Percentiles rank a stretch among this genome's conserved stretches.
These are phyloP conservation scores for Anniella stebbinsi DNA, from an alignment of 2,797 vertebrate species.

Conservation along the genomic window DNA sequence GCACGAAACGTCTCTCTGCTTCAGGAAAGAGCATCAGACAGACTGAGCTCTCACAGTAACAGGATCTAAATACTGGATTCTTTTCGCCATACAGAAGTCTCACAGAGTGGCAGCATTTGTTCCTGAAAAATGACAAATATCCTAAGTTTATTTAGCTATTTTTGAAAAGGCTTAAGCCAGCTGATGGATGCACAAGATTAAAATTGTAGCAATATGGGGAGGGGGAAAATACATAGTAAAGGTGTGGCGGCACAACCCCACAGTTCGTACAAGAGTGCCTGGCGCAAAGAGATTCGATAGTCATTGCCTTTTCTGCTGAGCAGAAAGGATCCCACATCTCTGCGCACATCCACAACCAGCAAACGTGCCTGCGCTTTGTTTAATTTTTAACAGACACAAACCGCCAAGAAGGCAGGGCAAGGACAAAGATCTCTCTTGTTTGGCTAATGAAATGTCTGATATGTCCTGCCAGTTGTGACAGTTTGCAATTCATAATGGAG, in stretches of 20 bases:
- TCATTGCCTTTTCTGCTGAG: slow-evolving; percentile 15
- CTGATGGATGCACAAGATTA: slow-evolving; percentile 36
- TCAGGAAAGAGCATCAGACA: slow-evolving; percentile 33
- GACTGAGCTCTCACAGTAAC: neutral
- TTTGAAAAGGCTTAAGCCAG: slow-evolving; percentile 25
- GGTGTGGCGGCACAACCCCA: neutral
- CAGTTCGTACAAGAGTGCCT: slow-evolving; percentile 39
- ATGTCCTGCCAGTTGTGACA: slow-evolving; percentile 10
- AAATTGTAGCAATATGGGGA: slow-evolving; percentile 23
- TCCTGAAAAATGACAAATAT: slow-evolving; percentile 45
- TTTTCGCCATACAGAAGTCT: slow-evolving; percentile 41
- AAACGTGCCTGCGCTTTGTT: neutral
- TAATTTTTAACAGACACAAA: slow-evolving; percentile 5
- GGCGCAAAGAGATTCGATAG: slow-evolving; percentile 23
- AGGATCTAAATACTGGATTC: slow-evolving; percentile 49
- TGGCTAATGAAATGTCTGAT: neutral
- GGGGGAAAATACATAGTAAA: neutral
- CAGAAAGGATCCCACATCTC: slow-evolving; percentile 31
- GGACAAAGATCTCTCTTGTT: neutral
- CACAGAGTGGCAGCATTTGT: slow-evolving; percentile 38
- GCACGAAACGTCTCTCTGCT: slow-evolving; percentile 26
- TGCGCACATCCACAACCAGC: slow-evolving; percentile 29
- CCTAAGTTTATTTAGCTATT: slow-evolving; percentile 33
- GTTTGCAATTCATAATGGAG: neutral
- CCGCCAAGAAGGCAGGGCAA: neutral